Evolutionary conservation across 1,140 invertebrate genomes (phyloP), one percentile per base, ranked within the genome.

Genomic region (Belonocnema kinseyi): DNA sequence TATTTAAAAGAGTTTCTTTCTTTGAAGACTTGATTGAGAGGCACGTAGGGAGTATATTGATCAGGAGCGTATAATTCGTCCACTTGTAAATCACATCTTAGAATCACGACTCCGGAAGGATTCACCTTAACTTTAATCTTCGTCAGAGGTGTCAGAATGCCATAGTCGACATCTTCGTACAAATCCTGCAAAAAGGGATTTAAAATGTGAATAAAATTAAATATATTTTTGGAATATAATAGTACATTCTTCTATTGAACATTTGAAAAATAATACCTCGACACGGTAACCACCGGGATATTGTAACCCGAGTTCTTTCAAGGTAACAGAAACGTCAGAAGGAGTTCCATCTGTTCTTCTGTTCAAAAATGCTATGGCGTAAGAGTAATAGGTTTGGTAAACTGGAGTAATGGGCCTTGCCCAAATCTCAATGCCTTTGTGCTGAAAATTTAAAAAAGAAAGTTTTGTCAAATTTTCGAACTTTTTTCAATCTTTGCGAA

Each of bases 81-180:
- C 14, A 93, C 92, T 86, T 96, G 94, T 12, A 96, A 93, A 88
- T 96, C 94, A 54, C 95, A 96, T 82, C 95, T 92, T n/a, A 97
- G 91, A 86, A 97, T 97, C 46, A 97, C 96, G 82, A 97, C 96
- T 86, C 97, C 97, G 88, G 97, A 97, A 82, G 97, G 97, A 92
- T 98, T 98, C 2, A 99, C 97, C 93, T 96, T 96, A 26, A 98
- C 96, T 92, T 96, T 97, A 83, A 99, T 96, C 88, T 96, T 96
- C 19, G 97, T 97, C 86, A 95, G 94, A 0, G 97, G 96, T 33
- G 94, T 95, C 52, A 97, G 90, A 73, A 96, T 93, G 61, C 96
- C 97, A 84, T 97, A 97, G 84, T 96, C 94, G 4, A 96, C 95
- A 81, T 97, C 95, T 89, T 97, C 96, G 88, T 97, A 98, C 26